These are phyloP conservation scores for Sialia sialis DNA, from an alignment of 2,113 vertebrate species.

Conservation along the genomic window DNA sequence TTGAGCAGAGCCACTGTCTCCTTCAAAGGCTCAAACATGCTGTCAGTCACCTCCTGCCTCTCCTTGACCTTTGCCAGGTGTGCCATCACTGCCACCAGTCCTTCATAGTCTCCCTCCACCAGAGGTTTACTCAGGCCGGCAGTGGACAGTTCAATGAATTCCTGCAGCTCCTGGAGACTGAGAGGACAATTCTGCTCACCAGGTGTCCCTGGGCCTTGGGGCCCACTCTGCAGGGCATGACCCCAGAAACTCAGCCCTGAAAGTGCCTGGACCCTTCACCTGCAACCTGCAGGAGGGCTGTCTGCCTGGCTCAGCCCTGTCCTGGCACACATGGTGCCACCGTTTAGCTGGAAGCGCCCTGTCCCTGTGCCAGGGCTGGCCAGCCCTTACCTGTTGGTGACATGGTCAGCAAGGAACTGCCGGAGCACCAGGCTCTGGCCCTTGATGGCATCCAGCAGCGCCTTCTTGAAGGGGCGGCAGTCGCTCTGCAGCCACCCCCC, in stretches of 20 bases:
- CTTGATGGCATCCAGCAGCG: slow-evolving; percentile 49
- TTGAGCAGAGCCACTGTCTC: slow-evolving; percentile 69
- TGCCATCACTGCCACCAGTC: slow-evolving; percentile 70
- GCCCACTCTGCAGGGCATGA: not conserved
- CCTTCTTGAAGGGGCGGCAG: slow-evolving; percentile 76
- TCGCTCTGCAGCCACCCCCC: slow-evolving; percentile 73
- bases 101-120: slow-evolving; percentile 67
- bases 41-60: slow-evolving; percentile 46
- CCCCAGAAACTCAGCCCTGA: accelerated
- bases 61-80: slow-evolving; percentile 71
- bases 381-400: slow-evolving; percentile 65
- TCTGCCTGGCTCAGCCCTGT: not conserved
- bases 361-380: accelerated
- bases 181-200: accelerated
- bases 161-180: slow-evolving; percentile 66
- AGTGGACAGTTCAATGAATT: slow-evolving; percentile 59
- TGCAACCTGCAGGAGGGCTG: accelerated
- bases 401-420: slow-evolving; percentile 40
- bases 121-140: slow-evolving; percentile 44
- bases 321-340: not conserved
- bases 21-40: slow-evolving; percentile 74
- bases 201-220: accelerated
- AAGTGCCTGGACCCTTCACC: not conserved
- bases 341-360: not conserved
- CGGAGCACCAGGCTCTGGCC: slow-evolving; percentile 65